Evolutionary conservation across 1,140 invertebrate species (phyloP), one percentile per base, ranked within the genome.

Genomic region (Euwallacea similis): DNA sequence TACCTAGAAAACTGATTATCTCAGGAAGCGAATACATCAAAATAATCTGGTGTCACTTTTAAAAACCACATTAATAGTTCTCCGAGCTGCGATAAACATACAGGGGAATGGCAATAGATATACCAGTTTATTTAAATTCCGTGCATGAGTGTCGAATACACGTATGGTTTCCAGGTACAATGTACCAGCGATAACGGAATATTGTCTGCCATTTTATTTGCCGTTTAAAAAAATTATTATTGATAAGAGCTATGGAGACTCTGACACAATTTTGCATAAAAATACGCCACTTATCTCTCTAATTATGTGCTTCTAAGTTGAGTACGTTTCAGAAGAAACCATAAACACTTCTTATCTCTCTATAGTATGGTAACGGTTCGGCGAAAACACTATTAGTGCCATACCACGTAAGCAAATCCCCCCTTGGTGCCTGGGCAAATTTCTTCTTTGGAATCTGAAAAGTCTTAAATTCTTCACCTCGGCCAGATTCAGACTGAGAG

Each of bases 141-240:
- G 54, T 56, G 54, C 54, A 56, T 56, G 54, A 56, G 16, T 16
- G n/a, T 56, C 16, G 54, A 56, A 21, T 56, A 13, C 54, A 56
- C 54, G 54, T 56, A 56, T 56, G 54, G 54, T 9, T 62, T 62
- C 60, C 60, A 62, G 43, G 60, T 62, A 62, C 60, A 21, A n/a
- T 62, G 60, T 62, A 62, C 60, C 60, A 62, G 41, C 21, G 60
- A 62, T 62, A 62, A 62, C 60, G 60, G 60, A 43, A 62, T 44
- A 62, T 62, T 46, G 60, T 62, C 60, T 62, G 60, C 60, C 60
- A 62, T 62, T 62, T 62, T 62, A 62, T 62, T 62, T 62, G 15
- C 60, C 60, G 44, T 62, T 62, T 62, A 62, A 62, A 62, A 33
- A 62, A 62, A 46, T 43, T 46, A 62, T 62, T 62, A 62, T 62